Percentiles rank a stretch among this genome's conserved stretches.
Evolutionary conservation across 2,113 vertebrate genomes (phyloP).

Genomic region (Gallinago jamesoni): DNA sequence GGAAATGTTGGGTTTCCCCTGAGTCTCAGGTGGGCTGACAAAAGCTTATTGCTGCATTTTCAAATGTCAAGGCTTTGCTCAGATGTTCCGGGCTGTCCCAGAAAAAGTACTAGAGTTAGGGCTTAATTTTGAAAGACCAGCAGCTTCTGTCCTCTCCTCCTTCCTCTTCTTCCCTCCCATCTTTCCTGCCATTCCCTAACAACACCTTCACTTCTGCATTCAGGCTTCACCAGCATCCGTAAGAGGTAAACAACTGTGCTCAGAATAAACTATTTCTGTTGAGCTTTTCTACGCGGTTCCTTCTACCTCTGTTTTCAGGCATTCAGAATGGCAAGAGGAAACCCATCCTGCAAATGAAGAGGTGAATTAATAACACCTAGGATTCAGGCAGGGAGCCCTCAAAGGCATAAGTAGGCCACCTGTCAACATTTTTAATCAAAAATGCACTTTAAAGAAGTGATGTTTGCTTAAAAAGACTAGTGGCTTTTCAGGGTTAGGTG

Average conservation of each 20-base stretch:
- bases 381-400: not conserved
- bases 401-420: not conserved
- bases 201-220: not conserved
- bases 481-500: not conserved
- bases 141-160: not conserved
- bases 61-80: not conserved
- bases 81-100: not conserved
- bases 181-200: not conserved
- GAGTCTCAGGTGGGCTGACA: slow-evolving; percentile 21
- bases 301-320: not conserved
- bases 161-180: not conserved
- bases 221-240: not conserved
- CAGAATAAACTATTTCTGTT: not conserved
- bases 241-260: not conserved
- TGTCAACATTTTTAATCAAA: not conserved
- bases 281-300: not conserved
- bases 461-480: not conserved
- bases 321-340: not conserved
- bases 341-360: not conserved
- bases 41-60: not conserved
- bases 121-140: not conserved
- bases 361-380: not conserved
- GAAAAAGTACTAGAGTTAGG: not conserved
- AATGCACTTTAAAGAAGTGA: not conserved
- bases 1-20: not conserved